Evolutionary conservation across 1,140 invertebrate genomes (phyloP), one percentile per base, ranked within the genome.

Genomic region (Drosophila obscura): DNA sequence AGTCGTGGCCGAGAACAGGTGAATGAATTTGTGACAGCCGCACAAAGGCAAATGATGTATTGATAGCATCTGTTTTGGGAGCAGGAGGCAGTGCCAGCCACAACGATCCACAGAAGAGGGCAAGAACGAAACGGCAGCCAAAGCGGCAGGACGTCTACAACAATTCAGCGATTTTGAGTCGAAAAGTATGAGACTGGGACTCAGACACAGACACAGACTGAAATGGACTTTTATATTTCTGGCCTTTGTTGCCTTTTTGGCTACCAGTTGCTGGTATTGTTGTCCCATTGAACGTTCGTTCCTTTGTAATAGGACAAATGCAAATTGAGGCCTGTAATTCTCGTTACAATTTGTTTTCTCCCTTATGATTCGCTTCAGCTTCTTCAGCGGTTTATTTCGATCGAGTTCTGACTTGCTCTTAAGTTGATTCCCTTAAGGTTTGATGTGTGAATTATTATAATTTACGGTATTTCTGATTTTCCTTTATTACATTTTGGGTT

Each of bases 41-140:
- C 75, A 87, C 82, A 87, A 87, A 87, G 79, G 78, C 82, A 87
- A 88, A 87, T 87, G 82, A 87, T 87, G 82, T 88, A 87, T 87
- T 87, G 82, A 87, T 87, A 88, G 83, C 82, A 87, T 87, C 82
- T 87, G 82, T 87, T 87, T 69, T 78, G 82, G 78, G 62, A 81
- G 82, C 77, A 73, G 50, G 56, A 73, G 69, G 55, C 59, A 39
- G 73, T 4, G 39, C 53, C 52, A 26, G 35, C 41, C 31, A 50
- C 49, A 76, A 52, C 24, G 28, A 39, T 35, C 35, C 9, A 35
- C 35, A 4, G 35, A 39, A 9, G 60, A 60, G 73, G 46, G 24
- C 35, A 26, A 50, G 26, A 56, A 44, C 26, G 15, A 59, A 76
- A 62, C 53, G 60, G 62, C 80, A 80, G 65, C 53, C 60, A 69